These are phyloP conservation scores for Amphipyra tragopoginis DNA, from an alignment of 2,888 invertebrate genomes.

Conservation along the genomic window DNA sequence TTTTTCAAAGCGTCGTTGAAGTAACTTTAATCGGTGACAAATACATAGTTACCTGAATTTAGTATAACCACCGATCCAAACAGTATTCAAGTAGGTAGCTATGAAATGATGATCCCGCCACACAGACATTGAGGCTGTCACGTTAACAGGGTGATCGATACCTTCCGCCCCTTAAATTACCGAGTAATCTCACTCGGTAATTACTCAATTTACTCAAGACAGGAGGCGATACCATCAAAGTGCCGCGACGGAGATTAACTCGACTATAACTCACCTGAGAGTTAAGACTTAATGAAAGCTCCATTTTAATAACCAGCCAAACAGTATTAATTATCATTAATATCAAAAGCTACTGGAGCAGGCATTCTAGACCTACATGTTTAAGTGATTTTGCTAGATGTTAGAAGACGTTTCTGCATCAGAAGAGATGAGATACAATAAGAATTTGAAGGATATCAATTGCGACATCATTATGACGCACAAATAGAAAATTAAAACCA, in stretches of 20 bases:
- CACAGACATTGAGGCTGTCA: constrained; percentile 43
- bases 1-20: background rate
- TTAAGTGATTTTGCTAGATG: background rate
- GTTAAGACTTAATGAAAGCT: constrained; percentile 64
- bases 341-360: constrained; percentile 6
- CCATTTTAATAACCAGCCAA: constrained; percentile 44
- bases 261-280: constrained; percentile 62
- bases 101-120: constrained; percentile 42
- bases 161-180: constrained; percentile 78
- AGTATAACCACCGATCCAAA: constrained; percentile 1
- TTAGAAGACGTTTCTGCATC: background rate
- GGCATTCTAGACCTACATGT: constrained; percentile 7
- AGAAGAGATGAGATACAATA: too few relatives aligned
- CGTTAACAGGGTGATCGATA: constrained; percentile 77
- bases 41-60: constrained; percentile 11
- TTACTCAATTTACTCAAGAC: constrained; percentile 84
- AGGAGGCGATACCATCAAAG: constrained; percentile 78
- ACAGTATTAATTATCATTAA: constrained; percentile 42
- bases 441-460: constrained; percentile 10
- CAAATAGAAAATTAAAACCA: constrained; percentile 31
- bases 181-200: constrained; percentile 82
- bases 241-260: constrained; percentile 71
- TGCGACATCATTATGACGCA: constrained; percentile 1
- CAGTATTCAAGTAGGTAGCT: constrained; percentile 21
- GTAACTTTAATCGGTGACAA: background rate